Evolutionary conservation across 2,113 vertebrate genomes (phyloP).

Genomic region (Hippocampus abdominalis): DNA sequence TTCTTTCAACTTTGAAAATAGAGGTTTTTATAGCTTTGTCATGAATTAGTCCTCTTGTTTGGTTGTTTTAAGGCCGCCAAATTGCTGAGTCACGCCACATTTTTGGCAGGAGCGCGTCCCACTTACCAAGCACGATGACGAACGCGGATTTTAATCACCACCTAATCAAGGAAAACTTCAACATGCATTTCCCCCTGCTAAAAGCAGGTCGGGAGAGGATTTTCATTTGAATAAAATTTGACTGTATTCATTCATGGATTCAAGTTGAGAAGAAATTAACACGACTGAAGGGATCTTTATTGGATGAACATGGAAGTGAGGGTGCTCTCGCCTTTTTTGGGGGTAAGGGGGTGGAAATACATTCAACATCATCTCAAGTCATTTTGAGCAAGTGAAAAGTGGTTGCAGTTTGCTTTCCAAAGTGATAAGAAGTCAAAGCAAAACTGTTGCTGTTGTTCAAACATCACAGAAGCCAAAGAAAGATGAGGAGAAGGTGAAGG

Average conservation of each 20-base stretch:
- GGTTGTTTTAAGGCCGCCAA: background rate
- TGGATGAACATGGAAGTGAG: constrained; percentile 76
- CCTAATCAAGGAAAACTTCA: background rate
- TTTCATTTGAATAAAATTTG: background rate
- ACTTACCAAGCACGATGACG: background rate
- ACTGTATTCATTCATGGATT: background rate
- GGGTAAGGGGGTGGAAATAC: constrained; percentile 52
- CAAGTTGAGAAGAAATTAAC: constrained; percentile 14
- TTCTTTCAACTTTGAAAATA: background rate
- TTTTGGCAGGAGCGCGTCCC: background rate
- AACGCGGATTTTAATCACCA: background rate
- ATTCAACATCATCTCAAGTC: constrained; percentile 66
- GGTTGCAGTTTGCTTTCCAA: constrained; percentile 33
- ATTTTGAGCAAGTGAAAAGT: constrained; percentile 64
- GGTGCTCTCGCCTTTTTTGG: constrained; percentile 57
- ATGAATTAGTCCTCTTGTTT: background rate
- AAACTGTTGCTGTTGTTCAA: constrained; percentile 59
- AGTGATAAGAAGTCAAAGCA: constrained; percentile 18
- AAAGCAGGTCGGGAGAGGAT: background rate
- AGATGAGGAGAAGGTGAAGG: constrained; percentile 18
- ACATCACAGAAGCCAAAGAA: constrained; percentile 50
- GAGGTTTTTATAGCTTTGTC: background rate
- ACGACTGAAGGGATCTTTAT: constrained; percentile 78
- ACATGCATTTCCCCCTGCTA: background rate
- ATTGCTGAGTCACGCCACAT: background rate